These are phyloP conservation scores for Muntiacus reevesi DNA, from an alignment of 2,113 vertebrate species.

Conservation along the genomic window DNA sequence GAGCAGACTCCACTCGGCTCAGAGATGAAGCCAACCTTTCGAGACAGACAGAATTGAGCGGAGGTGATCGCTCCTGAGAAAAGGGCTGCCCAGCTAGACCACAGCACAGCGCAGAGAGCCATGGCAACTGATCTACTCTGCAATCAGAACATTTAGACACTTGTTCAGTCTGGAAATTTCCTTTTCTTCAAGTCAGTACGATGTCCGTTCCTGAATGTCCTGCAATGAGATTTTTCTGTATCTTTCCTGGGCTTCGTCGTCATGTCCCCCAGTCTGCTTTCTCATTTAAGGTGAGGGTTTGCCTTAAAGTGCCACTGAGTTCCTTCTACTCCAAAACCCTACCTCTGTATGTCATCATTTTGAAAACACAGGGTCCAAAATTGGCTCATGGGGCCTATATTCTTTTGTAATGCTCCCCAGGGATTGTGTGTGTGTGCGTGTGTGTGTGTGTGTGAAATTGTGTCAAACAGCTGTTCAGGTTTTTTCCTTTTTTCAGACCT, in stretches of 20 bases:
- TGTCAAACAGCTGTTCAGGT: neutral
- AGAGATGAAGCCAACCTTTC: rapidly evolving
- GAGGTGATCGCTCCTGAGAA: neutral
- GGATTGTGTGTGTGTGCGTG: neutral
- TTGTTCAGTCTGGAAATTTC: neutral
- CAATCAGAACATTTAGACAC: neutral
- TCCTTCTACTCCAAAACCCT: rapidly evolving
- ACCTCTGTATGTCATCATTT: rapidly evolving
- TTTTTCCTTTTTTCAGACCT: neutral
- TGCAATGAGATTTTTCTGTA: neutral
- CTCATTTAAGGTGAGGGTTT: too few species aligned
- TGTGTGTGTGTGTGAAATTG: neutral
- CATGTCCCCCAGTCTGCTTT: neutral
- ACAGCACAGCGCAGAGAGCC: rapidly evolving
- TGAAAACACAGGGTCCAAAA: neutral
- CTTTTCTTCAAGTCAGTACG: neutral
- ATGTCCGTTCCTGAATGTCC: neutral
- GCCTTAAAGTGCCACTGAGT: rapidly evolving
- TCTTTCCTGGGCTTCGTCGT: neutral
- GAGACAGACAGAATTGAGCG: rapidly evolving
- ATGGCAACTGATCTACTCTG: neutral
- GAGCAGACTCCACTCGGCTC: rapidly evolving
- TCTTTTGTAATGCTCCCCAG: neutral
- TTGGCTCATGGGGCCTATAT: too few species aligned
- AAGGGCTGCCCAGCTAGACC: neutral